phyloP scores from a whole-genome alignment of 1,140 invertebrate genomes.

The Heliconius hewitsoni region DNA sequence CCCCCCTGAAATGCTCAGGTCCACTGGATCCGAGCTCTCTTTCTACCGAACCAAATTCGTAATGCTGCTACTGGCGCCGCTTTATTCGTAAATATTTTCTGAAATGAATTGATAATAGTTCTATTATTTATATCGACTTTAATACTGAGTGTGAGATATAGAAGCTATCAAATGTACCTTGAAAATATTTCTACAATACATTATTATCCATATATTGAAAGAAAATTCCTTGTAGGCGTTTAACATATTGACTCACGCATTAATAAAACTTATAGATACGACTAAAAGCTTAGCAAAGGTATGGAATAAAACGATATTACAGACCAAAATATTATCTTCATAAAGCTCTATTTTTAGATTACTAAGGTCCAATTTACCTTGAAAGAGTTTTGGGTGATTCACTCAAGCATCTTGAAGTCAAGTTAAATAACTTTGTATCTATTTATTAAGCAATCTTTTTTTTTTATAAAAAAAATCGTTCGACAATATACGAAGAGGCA shows the following conservation, averaged over 20 bases:
- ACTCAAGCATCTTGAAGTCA: slow-evolving; percentile 40
- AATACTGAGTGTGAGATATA: background rate
- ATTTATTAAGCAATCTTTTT: slow-evolving; percentile 52
- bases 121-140: too few relatives aligned
- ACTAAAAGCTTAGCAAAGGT: slow-evolving; percentile 36
- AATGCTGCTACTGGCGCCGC: too few relatives aligned
- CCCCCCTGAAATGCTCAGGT: too few relatives aligned
- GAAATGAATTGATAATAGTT: too few relatives aligned
- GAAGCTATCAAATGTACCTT: background rate
- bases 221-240: slow-evolving; percentile 19
- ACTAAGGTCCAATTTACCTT: slow-evolving; percentile 12
- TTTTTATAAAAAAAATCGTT: slow-evolving; percentile 26
- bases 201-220: slow-evolving; percentile 15
- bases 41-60: too few relatives aligned
- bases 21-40: too few relatives aligned
- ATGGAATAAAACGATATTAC: slow-evolving; percentile 14
- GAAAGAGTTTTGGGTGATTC: slow-evolving; percentile 12
- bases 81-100: too few relatives aligned
- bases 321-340: background rate
- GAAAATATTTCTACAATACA: background rate
- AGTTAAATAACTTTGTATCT: slow-evolving; percentile 45
- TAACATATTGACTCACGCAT: slow-evolving; percentile 35
- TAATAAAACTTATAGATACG: slow-evolving; percentile 43
- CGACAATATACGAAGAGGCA: background rate
- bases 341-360: slow-evolving; percentile 16